Conservation (phyloP, 2,113 vertebrate species). For the Oceanodroma tethys region DNA sequence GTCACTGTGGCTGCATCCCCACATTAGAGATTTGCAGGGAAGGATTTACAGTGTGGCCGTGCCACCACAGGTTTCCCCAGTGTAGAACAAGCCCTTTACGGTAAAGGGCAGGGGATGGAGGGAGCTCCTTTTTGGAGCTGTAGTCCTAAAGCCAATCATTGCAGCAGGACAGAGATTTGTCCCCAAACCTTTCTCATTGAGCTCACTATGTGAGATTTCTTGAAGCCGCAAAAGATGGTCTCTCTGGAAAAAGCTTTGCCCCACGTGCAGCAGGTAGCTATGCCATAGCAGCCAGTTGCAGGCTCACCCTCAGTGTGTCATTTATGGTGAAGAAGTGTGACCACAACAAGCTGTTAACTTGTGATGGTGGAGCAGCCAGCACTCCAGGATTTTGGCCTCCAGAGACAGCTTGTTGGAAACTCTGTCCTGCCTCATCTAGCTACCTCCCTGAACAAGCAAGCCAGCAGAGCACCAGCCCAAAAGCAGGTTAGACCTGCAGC, state of each 20-base stretch:
- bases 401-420: background rate
- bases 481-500: background rate
- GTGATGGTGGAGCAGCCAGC: background rate
- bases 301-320: background rate
- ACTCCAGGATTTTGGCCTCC: background rate
- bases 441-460: background rate
- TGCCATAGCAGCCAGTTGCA: background rate
- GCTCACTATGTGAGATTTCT: background rate
- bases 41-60: accelerated
- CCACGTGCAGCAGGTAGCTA: accelerated
- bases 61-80: background rate
- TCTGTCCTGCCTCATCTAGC: background rate
- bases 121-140: background rate
- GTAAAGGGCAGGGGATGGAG: background rate
- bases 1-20: background rate
- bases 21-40: background rate
- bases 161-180: background rate
- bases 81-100: background rate
- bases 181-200: background rate
- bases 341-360: background rate
- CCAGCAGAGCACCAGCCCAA: background rate
- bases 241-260: background rate
- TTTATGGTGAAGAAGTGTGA: background rate
- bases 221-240: background rate
- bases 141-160: background rate